Evolutionary conservation across 2,888 invertebrate species (phyloP).

Genomic region (Panopea generosa): DNA sequence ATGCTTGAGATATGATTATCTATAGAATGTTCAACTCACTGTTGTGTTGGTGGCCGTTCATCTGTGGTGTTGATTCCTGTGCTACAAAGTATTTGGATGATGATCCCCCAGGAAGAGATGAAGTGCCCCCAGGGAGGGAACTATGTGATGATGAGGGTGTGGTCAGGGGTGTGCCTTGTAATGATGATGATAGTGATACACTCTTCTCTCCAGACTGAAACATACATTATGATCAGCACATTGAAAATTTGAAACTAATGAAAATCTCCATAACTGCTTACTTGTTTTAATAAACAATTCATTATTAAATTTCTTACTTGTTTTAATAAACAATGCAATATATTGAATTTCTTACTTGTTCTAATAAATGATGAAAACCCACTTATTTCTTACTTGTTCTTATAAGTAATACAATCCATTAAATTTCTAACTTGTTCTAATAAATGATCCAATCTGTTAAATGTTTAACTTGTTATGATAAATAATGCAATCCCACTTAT

Average conservation of each 20-base stretch:
- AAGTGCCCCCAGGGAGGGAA: constrained; percentile 71
- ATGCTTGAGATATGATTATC: too few species aligned
- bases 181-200: constrained; percentile 76
- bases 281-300: too few species aligned
- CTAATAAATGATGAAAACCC: constrained; percentile 93
- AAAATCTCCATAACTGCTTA: too few species aligned
- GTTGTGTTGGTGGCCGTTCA: constrained; percentile 73
- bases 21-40: constrained; percentile 48
- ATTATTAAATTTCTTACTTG: constrained; percentile 90
- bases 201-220: constrained; percentile 68
- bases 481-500: constrained; percentile 93
- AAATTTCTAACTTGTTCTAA: constrained; percentile 88
- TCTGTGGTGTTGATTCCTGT: constrained; percentile 73
- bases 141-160: constrained; percentile 80
- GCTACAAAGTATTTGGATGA: constrained; percentile 69
- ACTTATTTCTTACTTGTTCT: constrained; percentile 87
- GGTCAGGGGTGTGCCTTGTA: constrained; percentile 78
- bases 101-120: constrained; percentile 67
- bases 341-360: constrained; percentile 91
- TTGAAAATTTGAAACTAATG: background rate
- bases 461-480: constrained; percentile 90
- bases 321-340: constrained; percentile 93
- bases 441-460: constrained; percentile 94
- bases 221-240: too few species aligned
- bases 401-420: too few species aligned